Evolutionary conservation across 2,888 invertebrate genomes (phyloP).

Genomic region (Melanargia galathea): DNA sequence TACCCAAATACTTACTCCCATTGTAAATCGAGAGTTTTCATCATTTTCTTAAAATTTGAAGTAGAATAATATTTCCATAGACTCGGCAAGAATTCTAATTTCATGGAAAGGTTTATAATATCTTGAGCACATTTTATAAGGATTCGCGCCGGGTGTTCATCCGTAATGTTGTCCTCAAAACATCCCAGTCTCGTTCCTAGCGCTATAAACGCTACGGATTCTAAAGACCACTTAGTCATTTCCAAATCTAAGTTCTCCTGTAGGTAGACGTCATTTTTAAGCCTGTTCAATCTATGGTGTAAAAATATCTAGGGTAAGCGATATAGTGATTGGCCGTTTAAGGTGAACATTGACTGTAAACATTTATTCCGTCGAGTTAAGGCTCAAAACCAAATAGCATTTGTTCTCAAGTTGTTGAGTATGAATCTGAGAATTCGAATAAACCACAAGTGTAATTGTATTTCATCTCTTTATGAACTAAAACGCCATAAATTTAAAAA

Average conservation of each 20-base stretch:
- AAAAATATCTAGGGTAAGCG: too few relatives aligned
- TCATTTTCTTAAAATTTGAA: slow-evolving; percentile 59
- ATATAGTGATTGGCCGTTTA: too few relatives aligned
- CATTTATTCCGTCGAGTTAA: too few relatives aligned
- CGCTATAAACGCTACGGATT: slow-evolving; percentile 73
- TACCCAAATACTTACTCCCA: slow-evolving; percentile 64
- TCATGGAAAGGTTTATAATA: slow-evolving; percentile 54
- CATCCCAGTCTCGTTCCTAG: slow-evolving; percentile 67
- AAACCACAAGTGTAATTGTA: too few relatives aligned
- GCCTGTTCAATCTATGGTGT: slow-evolving; percentile 54
- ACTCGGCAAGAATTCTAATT: slow-evolving; percentile 61
- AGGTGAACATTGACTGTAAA: too few relatives aligned
- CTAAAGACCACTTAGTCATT: slow-evolving; percentile 84
- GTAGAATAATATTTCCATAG: slow-evolving; percentile 61
- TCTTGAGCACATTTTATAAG: slow-evolving; percentile 60
- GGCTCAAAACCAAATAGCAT: too few relatives aligned
- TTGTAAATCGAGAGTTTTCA: slow-evolving; percentile 61
- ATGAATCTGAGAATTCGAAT: too few relatives aligned
- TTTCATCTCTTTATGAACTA: too few relatives aligned
- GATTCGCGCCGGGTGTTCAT: slow-evolving; percentile 58
- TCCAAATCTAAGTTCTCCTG: slow-evolving; percentile 74
- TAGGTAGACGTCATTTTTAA: slow-evolving; percentile 58
- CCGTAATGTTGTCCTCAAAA: slow-evolving; percentile 53
- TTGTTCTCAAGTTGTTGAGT: too few relatives aligned
- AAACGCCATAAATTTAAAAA: too few relatives aligned